These are phyloP conservation scores for Thaumatotibia leucotreta DNA, from an alignment of 1,140 invertebrate genomes.

Conservation along the genomic window DNA sequence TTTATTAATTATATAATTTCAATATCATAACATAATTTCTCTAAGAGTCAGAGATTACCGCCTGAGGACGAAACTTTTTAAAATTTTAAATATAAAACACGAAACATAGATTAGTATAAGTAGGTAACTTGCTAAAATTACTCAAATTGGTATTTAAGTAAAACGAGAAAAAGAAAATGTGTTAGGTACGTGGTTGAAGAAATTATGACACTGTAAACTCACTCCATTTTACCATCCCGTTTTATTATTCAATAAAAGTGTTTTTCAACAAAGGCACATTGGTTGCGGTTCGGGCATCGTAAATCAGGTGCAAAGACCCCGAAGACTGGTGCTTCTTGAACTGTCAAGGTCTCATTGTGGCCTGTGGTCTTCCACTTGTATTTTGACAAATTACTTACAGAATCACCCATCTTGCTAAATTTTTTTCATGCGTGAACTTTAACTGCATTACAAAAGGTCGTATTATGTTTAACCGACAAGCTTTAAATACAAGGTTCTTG, in stretches of 20 bases:
- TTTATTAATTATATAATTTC: no score
- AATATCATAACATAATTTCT: no score
- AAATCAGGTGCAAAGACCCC: constrained; percentile 72
- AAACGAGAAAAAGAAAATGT: no score
- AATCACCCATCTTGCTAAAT: not conserved
- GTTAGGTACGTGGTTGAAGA: constrained; percentile 22
- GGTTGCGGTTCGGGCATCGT: constrained; percentile 67
- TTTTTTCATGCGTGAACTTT: not conserved
- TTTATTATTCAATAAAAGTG: constrained; percentile 75
- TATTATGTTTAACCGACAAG: not conserved
- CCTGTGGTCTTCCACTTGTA: constrained; percentile 1
- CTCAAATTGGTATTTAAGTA: no score
- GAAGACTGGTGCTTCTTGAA: constrained; percentile 58
- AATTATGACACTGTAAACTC: constrained; percentile 71
- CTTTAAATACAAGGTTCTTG: not conserved
- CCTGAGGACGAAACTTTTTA: no score
- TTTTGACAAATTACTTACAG: not conserved
- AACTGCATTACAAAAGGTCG: not conserved
- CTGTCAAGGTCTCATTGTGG: constrained; percentile 66
- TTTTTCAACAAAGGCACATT: constrained; percentile 70
- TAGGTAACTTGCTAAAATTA: no score
- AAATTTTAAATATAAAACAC: no score
- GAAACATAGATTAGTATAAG: no score
- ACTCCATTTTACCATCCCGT: constrained; percentile 68
- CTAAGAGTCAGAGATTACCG: no score